A percentile compares a stretch with the other conserved stretches of the same genome.
Conservation (phyloP, 2,113 vertebrate species). For the Lates calcarifer region DNA sequence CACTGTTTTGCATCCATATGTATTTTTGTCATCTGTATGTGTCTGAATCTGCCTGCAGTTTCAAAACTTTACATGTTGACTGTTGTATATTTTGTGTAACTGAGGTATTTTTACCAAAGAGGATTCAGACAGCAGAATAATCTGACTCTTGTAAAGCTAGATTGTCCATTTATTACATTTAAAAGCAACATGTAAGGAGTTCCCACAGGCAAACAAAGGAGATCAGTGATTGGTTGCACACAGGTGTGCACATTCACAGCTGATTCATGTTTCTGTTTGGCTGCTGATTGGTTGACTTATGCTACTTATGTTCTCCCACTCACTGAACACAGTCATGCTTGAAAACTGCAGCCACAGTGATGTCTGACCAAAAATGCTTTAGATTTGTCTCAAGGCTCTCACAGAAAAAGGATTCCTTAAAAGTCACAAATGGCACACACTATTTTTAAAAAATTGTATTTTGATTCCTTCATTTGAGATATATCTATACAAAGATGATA, state of each 20-base stretch:
- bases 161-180: not conserved
- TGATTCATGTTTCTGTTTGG: constrained; percentile 1
- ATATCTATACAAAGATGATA: not conserved
- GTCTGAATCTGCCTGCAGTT: not conserved
- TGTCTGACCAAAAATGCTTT: not conserved
- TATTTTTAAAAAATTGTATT: too few relatives aligned
- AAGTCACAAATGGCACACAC: not conserved
- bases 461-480: not conserved
- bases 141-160: not conserved
- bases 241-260: not conserved
- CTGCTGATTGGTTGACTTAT: not conserved
- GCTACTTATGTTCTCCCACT: not conserved
- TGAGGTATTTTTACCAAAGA: not conserved
- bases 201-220: not conserved
- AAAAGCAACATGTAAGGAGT: not conserved
- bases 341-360: not conserved
- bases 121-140: not conserved
- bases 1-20: not conserved
- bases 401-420: not conserved
- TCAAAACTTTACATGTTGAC: not conserved
- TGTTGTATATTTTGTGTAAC: too few relatives aligned
- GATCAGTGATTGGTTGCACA: not conserved
- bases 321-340: not conserved
- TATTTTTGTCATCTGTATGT: not conserved
- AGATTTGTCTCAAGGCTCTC: not conserved